A percentile compares a stretch with the other conserved stretches of the same genome.
phyloP scores from a whole-genome alignment of 1,140 invertebrate species.

The Procambarus clarkii region DNA sequence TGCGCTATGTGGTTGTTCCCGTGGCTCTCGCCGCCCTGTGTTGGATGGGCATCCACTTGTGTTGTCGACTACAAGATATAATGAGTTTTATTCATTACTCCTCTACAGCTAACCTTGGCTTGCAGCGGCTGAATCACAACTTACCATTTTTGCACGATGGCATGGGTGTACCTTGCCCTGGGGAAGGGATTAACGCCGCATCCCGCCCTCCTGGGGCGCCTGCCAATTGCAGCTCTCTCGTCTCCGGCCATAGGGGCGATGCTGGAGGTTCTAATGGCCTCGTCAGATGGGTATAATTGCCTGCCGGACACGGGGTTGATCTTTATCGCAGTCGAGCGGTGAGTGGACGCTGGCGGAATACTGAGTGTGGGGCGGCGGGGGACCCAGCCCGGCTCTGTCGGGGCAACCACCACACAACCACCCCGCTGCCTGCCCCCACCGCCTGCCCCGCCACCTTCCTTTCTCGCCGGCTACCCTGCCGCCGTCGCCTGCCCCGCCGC shows the following conservation, averaged over 20 bases:
- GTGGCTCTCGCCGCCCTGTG: neutral
- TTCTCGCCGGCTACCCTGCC: too few species aligned
- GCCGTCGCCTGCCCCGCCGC: too few species aligned
- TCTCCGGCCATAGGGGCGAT: slow-evolving; percentile 44
- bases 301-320: slow-evolving; percentile 64
- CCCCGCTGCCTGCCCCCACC: too few species aligned
- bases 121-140: slow-evolving; percentile 55
- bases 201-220: slow-evolving; percentile 2
- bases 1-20: neutral
- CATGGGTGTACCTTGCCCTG: slow-evolving; percentile 65
- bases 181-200: slow-evolving; percentile 41
- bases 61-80: slow-evolving; percentile 65
- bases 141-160: slow-evolving; percentile 66
- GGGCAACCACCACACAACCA: neutral
- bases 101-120: slow-evolving; percentile 54
- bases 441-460: too few species aligned
- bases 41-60: slow-evolving; percentile 37
- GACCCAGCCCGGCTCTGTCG: neutral
- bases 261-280: slow-evolving; percentile 14
- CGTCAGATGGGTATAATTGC: slow-evolving; percentile 50
- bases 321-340: slow-evolving; percentile 66
- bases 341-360: slow-evolving; percentile 65
- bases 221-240: neutral
- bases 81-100: slow-evolving; percentile 69
- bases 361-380: slow-evolving; percentile 52